phyloP scores from a whole-genome alignment of 2,888 invertebrate genomes.

The Zaprionus lineosus region DNA sequence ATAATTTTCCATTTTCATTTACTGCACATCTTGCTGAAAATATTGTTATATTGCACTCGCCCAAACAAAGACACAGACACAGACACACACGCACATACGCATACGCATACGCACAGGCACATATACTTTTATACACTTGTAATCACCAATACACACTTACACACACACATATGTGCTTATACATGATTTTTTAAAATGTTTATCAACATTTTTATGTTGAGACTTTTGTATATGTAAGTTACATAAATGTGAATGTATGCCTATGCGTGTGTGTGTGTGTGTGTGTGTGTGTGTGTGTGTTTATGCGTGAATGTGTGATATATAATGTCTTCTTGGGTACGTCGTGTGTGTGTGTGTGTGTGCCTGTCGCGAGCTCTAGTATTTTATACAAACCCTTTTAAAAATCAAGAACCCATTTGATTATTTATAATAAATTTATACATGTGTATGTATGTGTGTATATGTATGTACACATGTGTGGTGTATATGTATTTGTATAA shows the following conservation, averaged over 20 bases:
- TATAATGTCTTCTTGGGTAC: too few species aligned
- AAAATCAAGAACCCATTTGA: constrained; percentile 20
- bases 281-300: constrained; percentile 15
- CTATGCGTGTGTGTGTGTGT: constrained; percentile 1
- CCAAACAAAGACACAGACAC: neutral
- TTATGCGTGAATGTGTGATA: too few species aligned
- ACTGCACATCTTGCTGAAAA: constrained; percentile 28
- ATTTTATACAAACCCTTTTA: constrained; percentile 35
- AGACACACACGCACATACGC: neutral
- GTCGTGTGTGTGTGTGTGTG: constrained; percentile 9
- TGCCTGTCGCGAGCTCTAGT: constrained; percentile 17
- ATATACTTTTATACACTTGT: neutral
- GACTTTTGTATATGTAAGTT: constrained; percentile 38
- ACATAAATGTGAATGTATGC: constrained; percentile 23
- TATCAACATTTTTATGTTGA: constrained; percentile 46
- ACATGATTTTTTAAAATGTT: constrained; percentile 29
- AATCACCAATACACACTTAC: neutral
- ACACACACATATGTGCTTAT: neutral
- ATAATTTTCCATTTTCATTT: neutral
- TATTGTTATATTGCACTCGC: constrained; percentile 33
- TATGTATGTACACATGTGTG: constrained; percentile 18
- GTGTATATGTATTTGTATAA: too few species aligned
- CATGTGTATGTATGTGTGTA: constrained; percentile 27
- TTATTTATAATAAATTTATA: constrained; percentile 38
- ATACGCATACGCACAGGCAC: neutral